phyloP scores from a whole-genome alignment of 1,140 invertebrate genomes.

The Dreissena polymorpha region DNA sequence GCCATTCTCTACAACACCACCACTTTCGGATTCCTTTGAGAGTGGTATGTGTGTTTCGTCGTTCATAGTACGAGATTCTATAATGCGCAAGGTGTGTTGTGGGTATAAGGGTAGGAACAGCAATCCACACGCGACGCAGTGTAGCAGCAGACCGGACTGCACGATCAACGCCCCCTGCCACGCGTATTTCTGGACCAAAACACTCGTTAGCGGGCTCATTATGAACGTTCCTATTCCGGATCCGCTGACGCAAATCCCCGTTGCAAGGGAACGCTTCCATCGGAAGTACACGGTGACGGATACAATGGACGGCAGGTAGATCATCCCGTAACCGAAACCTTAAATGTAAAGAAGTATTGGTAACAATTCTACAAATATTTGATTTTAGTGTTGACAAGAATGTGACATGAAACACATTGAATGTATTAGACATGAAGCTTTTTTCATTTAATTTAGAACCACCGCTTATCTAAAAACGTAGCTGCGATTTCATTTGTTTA shows the following conservation, averaged over 20 bases:
- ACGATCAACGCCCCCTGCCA: constrained; percentile 86
- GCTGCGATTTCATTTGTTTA: not conserved
- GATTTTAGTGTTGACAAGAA: not conserved
- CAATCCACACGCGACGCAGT: constrained; percentile 73
- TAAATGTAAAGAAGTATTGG: not conserved
- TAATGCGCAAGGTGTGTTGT: not conserved
- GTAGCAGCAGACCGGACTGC: constrained; percentile 92
- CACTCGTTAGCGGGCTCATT: constrained; percentile 83
- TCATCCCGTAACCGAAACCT: constrained; percentile 46
- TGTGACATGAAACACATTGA: not conserved
- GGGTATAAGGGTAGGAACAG: not conserved
- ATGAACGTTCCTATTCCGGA: constrained; percentile 93
- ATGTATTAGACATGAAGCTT: not conserved
- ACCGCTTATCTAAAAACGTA: not conserved
- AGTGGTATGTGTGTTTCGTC: too few species aligned
- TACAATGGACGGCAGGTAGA: constrained; percentile 45
- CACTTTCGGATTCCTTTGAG: too few species aligned
- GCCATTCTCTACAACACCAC: too few species aligned
- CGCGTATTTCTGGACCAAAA: constrained; percentile 83
- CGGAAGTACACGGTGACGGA: constrained; percentile 93
- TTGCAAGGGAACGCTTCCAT: constrained; percentile 95
- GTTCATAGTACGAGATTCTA: too few species aligned
- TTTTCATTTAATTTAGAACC: not conserved
- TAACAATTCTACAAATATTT: not conserved
- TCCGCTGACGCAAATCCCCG: constrained; percentile 97